Conservation (phyloP, 1,140 invertebrate species). For the Dinothrombium tinctorium region DNA sequence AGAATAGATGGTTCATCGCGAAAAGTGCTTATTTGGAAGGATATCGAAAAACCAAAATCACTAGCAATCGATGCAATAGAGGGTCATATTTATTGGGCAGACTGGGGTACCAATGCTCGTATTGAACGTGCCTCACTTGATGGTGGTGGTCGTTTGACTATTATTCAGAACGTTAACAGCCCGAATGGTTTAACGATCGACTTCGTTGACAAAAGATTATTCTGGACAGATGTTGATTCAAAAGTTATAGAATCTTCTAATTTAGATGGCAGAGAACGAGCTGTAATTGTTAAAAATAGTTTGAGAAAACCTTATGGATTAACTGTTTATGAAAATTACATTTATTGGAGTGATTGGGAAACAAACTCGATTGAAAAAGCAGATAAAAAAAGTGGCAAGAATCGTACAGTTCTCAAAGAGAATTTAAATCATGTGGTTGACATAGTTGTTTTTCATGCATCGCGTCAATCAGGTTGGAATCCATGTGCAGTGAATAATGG, state of each 20-base stretch:
- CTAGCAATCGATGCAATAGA: conserved; percentile 35
- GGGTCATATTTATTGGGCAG: conserved; percentile 30
- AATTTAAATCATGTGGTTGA: conserved; percentile 42
- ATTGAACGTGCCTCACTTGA: conserved; percentile 27
- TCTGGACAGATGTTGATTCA: conserved; percentile 23
- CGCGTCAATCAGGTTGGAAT: conserved; percentile 32
- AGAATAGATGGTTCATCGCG: conserved; percentile 26
- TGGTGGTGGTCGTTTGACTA: conserved; percentile 25
- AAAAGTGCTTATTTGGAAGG: conserved; percentile 24
- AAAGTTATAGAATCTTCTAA: conserved; percentile 29
- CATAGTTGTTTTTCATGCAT: conserved; percentile 26
- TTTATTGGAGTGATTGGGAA: conserved; percentile 34
- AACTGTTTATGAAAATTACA: conserved; percentile 23
- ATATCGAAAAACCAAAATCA: conserved; percentile 26
- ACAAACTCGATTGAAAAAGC: conserved; percentile 38
- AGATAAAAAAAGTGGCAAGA: conserved; percentile 28
- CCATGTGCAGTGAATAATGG: conserved; percentile 44
- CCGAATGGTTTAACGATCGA: conserved; percentile 24
- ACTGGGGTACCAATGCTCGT: conserved; percentile 26
- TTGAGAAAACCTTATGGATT: conserved; percentile 20
- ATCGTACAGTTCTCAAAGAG: conserved; percentile 28
- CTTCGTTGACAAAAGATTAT: conserved; percentile 19
- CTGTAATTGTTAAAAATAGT: conserved; percentile 42
- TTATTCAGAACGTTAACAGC: conserved; percentile 20
- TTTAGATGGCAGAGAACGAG: conserved; percentile 36